phyloP scores from a whole-genome alignment of 2,113 vertebrate species.

The Laticauda colubrina region DNA sequence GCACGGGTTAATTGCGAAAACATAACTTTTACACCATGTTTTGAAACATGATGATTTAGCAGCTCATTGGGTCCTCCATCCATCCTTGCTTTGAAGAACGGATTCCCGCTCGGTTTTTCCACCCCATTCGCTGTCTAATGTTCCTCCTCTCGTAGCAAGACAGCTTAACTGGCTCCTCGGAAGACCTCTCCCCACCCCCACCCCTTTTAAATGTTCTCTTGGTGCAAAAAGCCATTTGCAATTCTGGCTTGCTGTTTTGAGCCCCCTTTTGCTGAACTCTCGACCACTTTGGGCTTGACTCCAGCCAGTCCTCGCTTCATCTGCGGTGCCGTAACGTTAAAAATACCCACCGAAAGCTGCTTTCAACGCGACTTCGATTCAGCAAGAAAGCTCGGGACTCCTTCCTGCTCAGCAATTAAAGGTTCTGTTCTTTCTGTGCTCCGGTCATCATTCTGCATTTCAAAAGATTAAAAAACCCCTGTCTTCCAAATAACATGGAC shows the following conservation, averaged over 20 bases:
- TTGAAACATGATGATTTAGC: not conserved
- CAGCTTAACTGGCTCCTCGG: not conserved
- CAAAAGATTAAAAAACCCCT: not conserved
- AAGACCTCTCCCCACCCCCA: not conserved
- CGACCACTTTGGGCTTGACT: not conserved
- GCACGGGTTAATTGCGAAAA: constrained; percentile 3
- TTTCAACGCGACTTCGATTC: not conserved
- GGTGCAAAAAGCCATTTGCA: not conserved
- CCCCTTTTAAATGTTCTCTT: constrained; percentile 8
- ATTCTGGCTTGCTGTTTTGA: not conserved
- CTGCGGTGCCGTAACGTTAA: not conserved
- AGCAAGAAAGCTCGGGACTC: not conserved
- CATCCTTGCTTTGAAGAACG: constrained; percentile 4
- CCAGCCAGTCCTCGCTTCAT: not conserved
- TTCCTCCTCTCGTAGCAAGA: constrained; percentile 7
- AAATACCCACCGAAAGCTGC: not conserved
- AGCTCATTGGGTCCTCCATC: not conserved
- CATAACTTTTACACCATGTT: not conserved
- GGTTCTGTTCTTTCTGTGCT: no score
- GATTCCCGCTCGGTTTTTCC: constrained; percentile 14
- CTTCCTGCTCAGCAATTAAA: not conserved
- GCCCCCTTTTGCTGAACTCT: not conserved
- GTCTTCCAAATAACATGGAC: no score
- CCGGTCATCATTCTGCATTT: no score
- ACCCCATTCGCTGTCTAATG: constrained; percentile 23